These are phyloP conservation scores for Bothrops jararaca DNA, from an alignment of 2,113 vertebrate genomes.

Conservation along the genomic window DNA sequence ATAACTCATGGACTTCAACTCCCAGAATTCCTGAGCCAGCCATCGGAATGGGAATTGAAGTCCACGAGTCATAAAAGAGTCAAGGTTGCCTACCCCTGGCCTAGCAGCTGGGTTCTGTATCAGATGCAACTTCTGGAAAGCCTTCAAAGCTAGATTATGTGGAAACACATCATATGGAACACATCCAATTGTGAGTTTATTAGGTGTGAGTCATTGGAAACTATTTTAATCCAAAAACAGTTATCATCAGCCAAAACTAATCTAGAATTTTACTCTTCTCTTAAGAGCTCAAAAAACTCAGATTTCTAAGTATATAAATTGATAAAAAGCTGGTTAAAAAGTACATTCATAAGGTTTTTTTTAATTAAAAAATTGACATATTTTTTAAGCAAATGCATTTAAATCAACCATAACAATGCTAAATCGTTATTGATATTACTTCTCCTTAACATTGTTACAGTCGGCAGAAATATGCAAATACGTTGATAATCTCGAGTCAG, in stretches of 20 bases:
- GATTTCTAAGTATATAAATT: background rate
- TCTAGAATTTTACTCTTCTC: background rate
- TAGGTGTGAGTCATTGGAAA: background rate
- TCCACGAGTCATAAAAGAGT: no score
- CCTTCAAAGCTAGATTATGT: background rate
- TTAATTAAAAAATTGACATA: background rate
- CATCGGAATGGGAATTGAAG: no score
- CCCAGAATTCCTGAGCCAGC: no score
- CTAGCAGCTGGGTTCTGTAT: background rate
- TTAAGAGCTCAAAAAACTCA: background rate
- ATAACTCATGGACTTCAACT: no score
- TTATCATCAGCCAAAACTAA: background rate
- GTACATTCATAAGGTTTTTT: background rate
- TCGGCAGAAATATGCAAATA: background rate
- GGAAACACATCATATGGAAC: background rate
- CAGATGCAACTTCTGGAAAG: background rate
- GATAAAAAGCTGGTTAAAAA: background rate
- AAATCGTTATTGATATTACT: background rate
- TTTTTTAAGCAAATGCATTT: background rate
- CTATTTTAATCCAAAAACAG: background rate
- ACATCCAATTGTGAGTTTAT: background rate
- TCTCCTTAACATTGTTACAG: background rate
- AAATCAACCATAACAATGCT: background rate
- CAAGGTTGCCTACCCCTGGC: no score
- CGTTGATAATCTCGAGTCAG: background rate